Evolutionary conservation across 2,888 invertebrate species (phyloP).

Genomic region (Drosophila pseudotalamancana): DNA sequence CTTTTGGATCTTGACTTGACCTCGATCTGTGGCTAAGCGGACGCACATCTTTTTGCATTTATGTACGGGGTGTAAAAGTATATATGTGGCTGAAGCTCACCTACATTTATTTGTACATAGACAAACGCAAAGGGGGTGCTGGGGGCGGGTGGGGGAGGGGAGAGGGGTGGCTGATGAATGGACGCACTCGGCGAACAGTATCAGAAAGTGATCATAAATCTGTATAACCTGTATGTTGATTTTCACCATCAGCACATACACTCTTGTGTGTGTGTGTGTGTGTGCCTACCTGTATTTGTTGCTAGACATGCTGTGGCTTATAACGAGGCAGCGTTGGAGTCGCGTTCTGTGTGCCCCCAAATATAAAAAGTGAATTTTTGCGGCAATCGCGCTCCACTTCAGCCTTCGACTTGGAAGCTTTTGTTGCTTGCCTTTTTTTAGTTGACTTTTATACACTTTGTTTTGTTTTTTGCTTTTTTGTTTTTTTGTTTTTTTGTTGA

Average conservation of each 20-base stretch:
- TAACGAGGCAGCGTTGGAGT: slow-evolving; percentile 8
- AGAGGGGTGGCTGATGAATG: slow-evolving; percentile 1
- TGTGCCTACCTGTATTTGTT: not conserved
- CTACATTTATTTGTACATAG: slow-evolving; percentile 43
- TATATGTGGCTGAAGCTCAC: slow-evolving; percentile 32
- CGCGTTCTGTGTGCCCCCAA: slow-evolving; percentile 38
- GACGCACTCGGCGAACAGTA: slow-evolving; percentile 49
- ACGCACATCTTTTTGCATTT: slow-evolving; percentile 29
- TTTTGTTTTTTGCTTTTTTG: slow-evolving; percentile 6
- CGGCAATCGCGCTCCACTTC: slow-evolving; percentile 53
- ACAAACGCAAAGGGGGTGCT: not conserved
- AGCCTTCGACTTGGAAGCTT: slow-evolving; percentile 55
- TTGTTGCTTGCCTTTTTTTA: slow-evolving; percentile 22
- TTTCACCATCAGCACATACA: slow-evolving; percentile 53
- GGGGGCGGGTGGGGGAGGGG: no score
- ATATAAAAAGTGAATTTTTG: slow-evolving; percentile 68
- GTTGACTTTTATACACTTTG: slow-evolving; percentile 45
- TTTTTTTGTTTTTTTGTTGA: no score
- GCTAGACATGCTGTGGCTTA: slow-evolving; percentile 24
- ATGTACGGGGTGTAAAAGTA: not conserved
- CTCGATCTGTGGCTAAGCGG: slow-evolving; percentile 19
- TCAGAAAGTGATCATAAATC: slow-evolving; percentile 75
- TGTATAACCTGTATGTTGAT: slow-evolving; percentile 71
- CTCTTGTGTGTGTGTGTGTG: not conserved
- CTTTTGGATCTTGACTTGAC: slow-evolving; percentile 15